Evolutionary conservation across 1,140 invertebrate genomes (phyloP), one percentile per base, ranked within the genome.

Genomic region (Drosophila sechellia): DNA sequence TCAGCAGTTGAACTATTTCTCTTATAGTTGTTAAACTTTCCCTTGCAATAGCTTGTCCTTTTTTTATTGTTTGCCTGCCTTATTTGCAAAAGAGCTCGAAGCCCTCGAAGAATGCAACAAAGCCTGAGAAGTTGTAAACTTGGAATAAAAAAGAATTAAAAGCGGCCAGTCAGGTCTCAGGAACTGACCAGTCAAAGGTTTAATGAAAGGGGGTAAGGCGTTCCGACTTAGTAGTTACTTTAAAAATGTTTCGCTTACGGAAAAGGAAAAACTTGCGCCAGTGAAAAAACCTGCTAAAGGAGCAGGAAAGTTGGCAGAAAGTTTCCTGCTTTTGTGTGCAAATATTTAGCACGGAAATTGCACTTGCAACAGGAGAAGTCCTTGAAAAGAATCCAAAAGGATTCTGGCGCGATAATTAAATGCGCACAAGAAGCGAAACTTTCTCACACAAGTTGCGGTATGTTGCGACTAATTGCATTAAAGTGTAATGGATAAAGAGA

Each of bases 321-420:
- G 45, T 68, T 68, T 40, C 31, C 15, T 39, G 17, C 43, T 13
- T 69, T 70, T 70, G 60, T 69, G 49, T 70, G 63, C 34, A 70
- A 70, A 56, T 70, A 69, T 70, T 54, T 54, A 69, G 49, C 48
- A 70, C 43, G 65, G 42, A 69, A 69, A 69, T 55, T 69, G 64
- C 63, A 55, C 49, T 69, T 48, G 64, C 66, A 48, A 45, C 40
- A 20, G 25, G 31, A 55, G 37, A 27, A 63, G 59, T 63, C 37
- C 59, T 59, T 59, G 54, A 42, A 69, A 17, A 37, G 57, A 15
- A 49, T 42, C 20, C 60, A 11, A 64, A 25, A 50, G 15, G 45
- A 31, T 17, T 17, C 34, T 48, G 43, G 4, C 65, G 64, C 39
- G 35, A 66, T 66, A 65, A 64, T 64, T 64, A 64, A 64, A 64